Evolutionary conservation across 2,888 invertebrate genomes (phyloP), one percentile per base, ranked within the genome.

Genomic region (Drosophila cognata): DNA sequence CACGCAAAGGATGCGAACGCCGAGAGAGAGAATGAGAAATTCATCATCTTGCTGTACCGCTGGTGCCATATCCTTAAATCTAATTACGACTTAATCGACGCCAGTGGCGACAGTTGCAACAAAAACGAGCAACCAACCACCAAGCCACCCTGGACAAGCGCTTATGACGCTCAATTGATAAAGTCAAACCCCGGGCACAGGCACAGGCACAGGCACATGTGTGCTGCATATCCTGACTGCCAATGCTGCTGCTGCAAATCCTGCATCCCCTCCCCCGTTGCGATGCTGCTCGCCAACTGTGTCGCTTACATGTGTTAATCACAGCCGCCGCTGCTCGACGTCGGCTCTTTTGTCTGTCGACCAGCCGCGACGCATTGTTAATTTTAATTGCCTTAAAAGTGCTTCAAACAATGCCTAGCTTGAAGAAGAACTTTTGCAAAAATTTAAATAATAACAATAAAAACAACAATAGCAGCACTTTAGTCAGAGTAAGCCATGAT

Each of bases 31-130:
- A 38, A 28, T 64, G 61, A 88, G 91, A 91, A 92, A 91, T 91
- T 91, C 91, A 91, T 91, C 91, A 91, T 91, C 84, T 91, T 91
- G 90, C 90, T 79, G 81, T 88, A 82, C 89, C 86, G 84, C 92
- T 91, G 92, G 92, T 91, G 92, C 86, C 91, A 90, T 92, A 93
- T 93, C 92, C 92, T 93, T 91, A 91, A 93, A 92, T 93, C 92
- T 93, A 92, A 92, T 92, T 92, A 92, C 92, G 92, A 92, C 92
- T 92, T 92, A 93, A 93, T 92, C 93, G 92, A 91, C 91, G 91
- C 91, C 91, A 92, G 82, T 91, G 89, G 92, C 91, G 91, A 92
- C 91, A 91, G 90, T 88, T 89, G 77, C 83, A 82, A 76, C 81
- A 74, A 77, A 77, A 89, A 62, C 76, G 89, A 79, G 65, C 35